Evolutionary conservation across 2,113 vertebrate genomes (phyloP).

Genomic region (Ceyx margarethae): DNA sequence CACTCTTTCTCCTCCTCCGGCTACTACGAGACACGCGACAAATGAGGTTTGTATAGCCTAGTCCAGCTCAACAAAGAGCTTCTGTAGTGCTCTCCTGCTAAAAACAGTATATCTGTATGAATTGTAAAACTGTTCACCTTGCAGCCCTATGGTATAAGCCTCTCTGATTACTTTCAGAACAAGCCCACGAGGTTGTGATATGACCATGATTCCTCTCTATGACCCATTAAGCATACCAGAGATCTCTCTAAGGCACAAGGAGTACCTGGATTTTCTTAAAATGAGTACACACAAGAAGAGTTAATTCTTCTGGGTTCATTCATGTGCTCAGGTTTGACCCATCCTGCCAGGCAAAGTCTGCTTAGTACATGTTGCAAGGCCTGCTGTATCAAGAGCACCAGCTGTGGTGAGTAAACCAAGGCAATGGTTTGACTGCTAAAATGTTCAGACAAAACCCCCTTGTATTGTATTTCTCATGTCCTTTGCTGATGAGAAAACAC

Average conservation of each 20-base stretch:
- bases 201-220: background rate
- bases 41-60: background rate
- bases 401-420: conserved; percentile 21
- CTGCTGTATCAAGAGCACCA: conserved; percentile 22
- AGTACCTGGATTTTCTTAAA: conserved; percentile 1
- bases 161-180: background rate
- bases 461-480: background rate
- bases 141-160: background rate
- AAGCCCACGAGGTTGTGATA: background rate
- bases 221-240: background rate
- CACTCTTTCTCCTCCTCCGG: no score
- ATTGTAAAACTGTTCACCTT: background rate
- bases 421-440: conserved; percentile 25
- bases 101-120: background rate
- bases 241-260: background rate
- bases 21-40: no score
- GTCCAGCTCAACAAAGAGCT: background rate
- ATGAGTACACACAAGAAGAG: background rate
- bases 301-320: conserved; percentile 1
- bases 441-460: conserved; percentile 13
- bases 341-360: background rate
- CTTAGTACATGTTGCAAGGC: background rate
- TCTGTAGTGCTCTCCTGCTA: background rate
- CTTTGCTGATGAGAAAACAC: conserved; percentile 53
- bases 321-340: background rate